Evolutionary conservation across 2,113 vertebrate species (phyloP), one percentile per base, ranked within the genome.

Genomic region (Gallinago media): DNA sequence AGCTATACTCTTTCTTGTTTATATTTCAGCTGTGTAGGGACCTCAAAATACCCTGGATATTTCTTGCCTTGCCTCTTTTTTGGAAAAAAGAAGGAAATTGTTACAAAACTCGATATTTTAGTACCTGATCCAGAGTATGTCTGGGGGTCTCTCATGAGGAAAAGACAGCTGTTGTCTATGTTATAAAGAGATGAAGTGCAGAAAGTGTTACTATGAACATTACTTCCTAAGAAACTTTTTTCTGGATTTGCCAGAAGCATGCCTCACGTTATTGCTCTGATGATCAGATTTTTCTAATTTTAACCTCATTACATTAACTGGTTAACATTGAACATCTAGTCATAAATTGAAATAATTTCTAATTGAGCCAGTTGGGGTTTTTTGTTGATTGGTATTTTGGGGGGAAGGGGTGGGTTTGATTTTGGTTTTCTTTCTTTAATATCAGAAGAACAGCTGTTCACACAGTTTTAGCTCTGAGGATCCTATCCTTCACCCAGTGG

Each of bases 271-370:
- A 74, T 21, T 70, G 58, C 11, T 18, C 5, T 31, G 36, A 38
- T 79, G 19, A 34, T 54, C 34, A 78, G 8, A 29, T 74, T 92
- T 83, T 94, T 95, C 61, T 81, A 38, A 70, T 87, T 89, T 95
- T 21, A 63, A 3, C 7, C 3, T 82, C 17, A 66, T 44, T 77
- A 68, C 13, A 21, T 26, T 54, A 87, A 49, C 21, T 83, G 6
- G 2, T 71, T 85, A 88, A 72, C 36, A 34, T 9, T 5, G 19
- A 82, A 49, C 10, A 40, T 36, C 34, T 38, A 70, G 15, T 19
- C 8, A 75, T 25, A 86, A 73, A 85, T 2, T n/a, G 14, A 83
- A 56, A 56, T 38, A 42, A 36, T 15, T 38, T 85, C 17, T 15
- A n/a, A 63, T 34, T 88, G 21, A 34, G 2, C 1, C 29, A 81